Conservation (phyloP, 2,888 invertebrate species). For the Capitulum mitella region DNA sequence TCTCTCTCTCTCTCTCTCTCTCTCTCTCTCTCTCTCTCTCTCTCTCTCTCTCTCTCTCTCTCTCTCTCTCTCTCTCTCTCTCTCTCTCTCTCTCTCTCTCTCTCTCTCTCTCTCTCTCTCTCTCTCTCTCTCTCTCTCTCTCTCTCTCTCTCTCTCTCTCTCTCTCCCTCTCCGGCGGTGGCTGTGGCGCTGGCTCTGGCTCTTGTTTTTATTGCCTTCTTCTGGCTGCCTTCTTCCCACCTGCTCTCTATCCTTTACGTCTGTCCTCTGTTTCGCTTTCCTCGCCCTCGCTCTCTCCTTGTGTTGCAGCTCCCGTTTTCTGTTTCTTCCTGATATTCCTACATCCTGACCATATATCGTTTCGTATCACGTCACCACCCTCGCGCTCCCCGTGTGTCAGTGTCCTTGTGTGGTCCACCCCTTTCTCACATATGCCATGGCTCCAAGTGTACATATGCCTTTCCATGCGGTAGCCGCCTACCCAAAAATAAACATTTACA, state of each 20-base stretch:
- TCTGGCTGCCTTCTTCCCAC: not conserved
- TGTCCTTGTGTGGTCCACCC: not conserved
- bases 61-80: not conserved
- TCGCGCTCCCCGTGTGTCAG: not conserved
- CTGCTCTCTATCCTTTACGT: not conserved
- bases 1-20: not conserved
- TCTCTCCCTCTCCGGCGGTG: not conserved
- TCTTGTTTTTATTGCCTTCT: constrained; percentile 7
- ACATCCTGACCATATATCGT: not conserved
- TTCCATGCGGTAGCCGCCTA: no score
- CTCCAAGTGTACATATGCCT: no score
- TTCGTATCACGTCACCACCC: not conserved
- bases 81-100: not conserved
- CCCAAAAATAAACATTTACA: no score
- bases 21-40: not conserved
- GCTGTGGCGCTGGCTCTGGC: constrained; percentile 10
- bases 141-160: not conserved
- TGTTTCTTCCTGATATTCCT: no score
- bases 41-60: not conserved
- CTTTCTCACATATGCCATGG: no score
- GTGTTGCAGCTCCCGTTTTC: not conserved
- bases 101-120: constrained; percentile 13
- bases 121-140: not conserved
- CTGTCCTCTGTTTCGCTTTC: not conserved
- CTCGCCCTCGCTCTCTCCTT: not conserved